Conservation (phyloP, 2,113 vertebrate genomes). For the Semicossyphus pulcher region DNA sequence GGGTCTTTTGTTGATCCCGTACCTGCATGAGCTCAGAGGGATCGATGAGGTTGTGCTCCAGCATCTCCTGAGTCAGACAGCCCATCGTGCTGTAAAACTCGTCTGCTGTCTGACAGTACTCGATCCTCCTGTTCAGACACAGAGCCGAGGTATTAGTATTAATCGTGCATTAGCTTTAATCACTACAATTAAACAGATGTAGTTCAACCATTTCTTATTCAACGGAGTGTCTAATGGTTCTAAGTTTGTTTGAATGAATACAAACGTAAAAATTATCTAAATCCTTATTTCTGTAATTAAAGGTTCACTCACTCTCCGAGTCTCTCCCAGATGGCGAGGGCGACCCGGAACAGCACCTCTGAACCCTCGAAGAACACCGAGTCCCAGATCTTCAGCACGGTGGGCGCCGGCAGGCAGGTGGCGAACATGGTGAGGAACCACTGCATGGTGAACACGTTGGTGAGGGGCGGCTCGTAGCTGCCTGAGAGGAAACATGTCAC, state of each 20-base stretch:
- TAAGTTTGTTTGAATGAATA: too few relatives aligned
- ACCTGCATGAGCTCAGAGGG: conserved; percentile 97
- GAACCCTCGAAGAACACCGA: conserved; percentile 98
- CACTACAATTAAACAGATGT: too few relatives aligned
- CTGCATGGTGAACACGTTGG: conserved; percentile 99
- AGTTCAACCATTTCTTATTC: too few relatives aligned
- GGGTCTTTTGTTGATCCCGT: not conserved
- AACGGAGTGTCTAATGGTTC: too few relatives aligned
- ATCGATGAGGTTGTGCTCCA: conserved; percentile 92
- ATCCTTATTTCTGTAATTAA: not conserved
- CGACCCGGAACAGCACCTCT: conserved; percentile 94
- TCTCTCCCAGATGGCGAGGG: conserved; percentile 95
- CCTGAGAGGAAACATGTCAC: conserved; percentile 78
- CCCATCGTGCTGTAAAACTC: conserved; percentile 99
- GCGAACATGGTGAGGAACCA: conserved; percentile 99
- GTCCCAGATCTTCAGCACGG: conserved; percentile 98
- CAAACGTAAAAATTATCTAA: too few relatives aligned
- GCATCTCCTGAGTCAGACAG: conserved; percentile 95
- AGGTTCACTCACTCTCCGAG: conserved; percentile 92
- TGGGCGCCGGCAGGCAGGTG: conserved; percentile 95
- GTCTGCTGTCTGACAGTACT: conserved; percentile 94
- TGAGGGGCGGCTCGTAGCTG: conserved; percentile 96
- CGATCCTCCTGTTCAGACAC: conserved; percentile 86
- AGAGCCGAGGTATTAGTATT: too few relatives aligned
- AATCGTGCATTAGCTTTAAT: too few relatives aligned